phyloP scores from a whole-genome alignment of 2,797 vertebrate species.

The Acrossocheilus wenchowensis region DNA sequence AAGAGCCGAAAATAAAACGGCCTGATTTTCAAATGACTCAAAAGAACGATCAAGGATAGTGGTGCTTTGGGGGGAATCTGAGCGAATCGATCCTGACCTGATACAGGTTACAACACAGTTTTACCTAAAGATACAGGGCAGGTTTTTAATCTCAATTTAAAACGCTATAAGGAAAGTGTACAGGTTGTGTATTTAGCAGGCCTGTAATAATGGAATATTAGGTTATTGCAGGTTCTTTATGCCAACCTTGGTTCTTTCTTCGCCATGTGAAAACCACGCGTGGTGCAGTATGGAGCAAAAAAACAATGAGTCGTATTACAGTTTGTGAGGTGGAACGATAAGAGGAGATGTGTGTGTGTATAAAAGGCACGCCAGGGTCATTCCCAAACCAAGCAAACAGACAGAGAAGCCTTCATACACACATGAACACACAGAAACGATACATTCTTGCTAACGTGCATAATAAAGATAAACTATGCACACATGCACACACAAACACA shows the following conservation, averaged over 20 bases:
- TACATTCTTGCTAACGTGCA: slow-evolving; percentile 44
- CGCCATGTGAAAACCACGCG: slow-evolving; percentile 77
- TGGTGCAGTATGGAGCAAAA: slow-evolving; percentile 26
- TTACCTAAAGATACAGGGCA: slow-evolving; percentile 56
- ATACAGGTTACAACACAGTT: slow-evolving; percentile 84
- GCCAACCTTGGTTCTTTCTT: slow-evolving; percentile 77
- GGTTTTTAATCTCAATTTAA: not conserved
- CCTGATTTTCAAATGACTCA: slow-evolving; percentile 77
- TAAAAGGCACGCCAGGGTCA: slow-evolving; percentile 86
- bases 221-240: slow-evolving; percentile 29
- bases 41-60: slow-evolving; percentile 74
- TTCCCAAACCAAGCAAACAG: slow-evolving; percentile 81
- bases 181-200: slow-evolving; percentile 22
- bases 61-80: slow-evolving; percentile 7
- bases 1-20: slow-evolving; percentile 73
- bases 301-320: slow-evolving; percentile 71
- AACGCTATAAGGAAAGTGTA: slow-evolving; percentile 19
- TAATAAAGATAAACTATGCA: slow-evolving; percentile 43
- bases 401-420: slow-evolving; percentile 69
- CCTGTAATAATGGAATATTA: slow-evolving; percentile 59
- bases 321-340: slow-evolving; percentile 63
- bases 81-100: slow-evolving; percentile 73
- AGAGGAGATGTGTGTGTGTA: slow-evolving; percentile 66
- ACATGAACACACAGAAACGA: slow-evolving; percentile 45
- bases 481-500: slow-evolving; percentile 38